A percentile compares a stretch with the other conserved stretches of the same genome.
Conservation (phyloP, 2,797 vertebrate species). For the Fundulus diaphanus region DNA sequence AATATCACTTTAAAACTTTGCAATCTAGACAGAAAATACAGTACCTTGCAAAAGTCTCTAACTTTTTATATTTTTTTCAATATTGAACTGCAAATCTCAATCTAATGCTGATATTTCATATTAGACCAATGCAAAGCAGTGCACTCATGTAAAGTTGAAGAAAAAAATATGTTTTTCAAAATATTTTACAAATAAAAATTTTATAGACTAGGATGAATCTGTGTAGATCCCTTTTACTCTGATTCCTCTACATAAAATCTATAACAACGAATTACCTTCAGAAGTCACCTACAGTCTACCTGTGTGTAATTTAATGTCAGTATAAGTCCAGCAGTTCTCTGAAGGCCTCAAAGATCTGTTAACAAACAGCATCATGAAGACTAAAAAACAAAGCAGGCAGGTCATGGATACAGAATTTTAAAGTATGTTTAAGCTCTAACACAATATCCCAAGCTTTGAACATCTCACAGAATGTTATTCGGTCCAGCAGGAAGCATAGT, state of each 20-base stretch:
- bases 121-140: background rate
- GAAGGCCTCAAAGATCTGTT: background rate
- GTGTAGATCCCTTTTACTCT: background rate
- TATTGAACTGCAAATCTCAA: background rate
- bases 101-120: background rate
- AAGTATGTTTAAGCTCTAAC: background rate
- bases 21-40: constrained; percentile 25
- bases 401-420: background rate
- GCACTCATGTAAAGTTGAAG: background rate
- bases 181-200: background rate
- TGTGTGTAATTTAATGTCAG: background rate
- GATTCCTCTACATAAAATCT: background rate
- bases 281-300: too few species aligned
- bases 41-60: background rate
- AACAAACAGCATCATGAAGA: background rate
- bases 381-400: background rate
- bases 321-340: too few species aligned
- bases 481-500: too few species aligned
- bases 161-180: background rate
- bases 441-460: background rate
- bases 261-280: too few species aligned
- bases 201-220: background rate
- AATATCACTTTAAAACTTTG: constrained; percentile 42
- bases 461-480: background rate
- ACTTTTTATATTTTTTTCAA: background rate